Conservation (phyloP, 2,888 invertebrate species). For the Lymantria dispar region DNA sequence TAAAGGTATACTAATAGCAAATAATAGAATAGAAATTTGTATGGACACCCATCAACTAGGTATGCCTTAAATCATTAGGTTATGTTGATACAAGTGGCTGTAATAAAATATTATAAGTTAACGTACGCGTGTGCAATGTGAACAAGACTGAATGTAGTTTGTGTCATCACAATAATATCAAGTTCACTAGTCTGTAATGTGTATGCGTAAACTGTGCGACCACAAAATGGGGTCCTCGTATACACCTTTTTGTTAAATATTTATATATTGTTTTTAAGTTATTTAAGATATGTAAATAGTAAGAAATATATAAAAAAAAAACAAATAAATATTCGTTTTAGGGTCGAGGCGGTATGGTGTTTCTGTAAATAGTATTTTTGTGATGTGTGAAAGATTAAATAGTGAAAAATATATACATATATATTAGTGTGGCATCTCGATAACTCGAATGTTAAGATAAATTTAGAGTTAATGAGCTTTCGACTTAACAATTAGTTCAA, state of each 20-base stretch:
- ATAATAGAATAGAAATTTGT: too few relatives aligned
- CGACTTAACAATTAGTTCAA: too few relatives aligned
- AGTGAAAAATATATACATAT: slow-evolving; percentile 63
- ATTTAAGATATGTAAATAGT: slow-evolving; percentile 75
- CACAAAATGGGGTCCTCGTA: slow-evolving; percentile 42
- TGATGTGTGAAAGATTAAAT: slow-evolving; percentile 68
- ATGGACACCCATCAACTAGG: too few relatives aligned
- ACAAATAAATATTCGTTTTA: slow-evolving; percentile 66
- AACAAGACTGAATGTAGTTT: slow-evolving; percentile 25
- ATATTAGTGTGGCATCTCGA: slow-evolving; percentile 35
- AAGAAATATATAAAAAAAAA: slow-evolving; percentile 61
- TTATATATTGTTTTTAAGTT: slow-evolving; percentile 77
- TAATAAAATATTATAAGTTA: slow-evolving; percentile 14
- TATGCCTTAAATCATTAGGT: not conserved
- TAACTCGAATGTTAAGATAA: too few relatives aligned
- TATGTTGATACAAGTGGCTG: not conserved
- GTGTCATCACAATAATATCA: slow-evolving; percentile 8
- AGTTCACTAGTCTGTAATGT: slow-evolving; percentile 2
- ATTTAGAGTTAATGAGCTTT: too few relatives aligned
- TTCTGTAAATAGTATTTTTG: slow-evolving; percentile 76
- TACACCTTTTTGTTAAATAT: slow-evolving; percentile 70
- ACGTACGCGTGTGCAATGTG: slow-evolving; percentile 12
- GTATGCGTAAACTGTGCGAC: slow-evolving; percentile 17
- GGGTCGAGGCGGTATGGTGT: slow-evolving; percentile 53
- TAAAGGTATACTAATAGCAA: too few relatives aligned